Evolutionary conservation across 2,113 vertebrate species (phyloP).

Genomic region (Cebus imitator): DNA sequence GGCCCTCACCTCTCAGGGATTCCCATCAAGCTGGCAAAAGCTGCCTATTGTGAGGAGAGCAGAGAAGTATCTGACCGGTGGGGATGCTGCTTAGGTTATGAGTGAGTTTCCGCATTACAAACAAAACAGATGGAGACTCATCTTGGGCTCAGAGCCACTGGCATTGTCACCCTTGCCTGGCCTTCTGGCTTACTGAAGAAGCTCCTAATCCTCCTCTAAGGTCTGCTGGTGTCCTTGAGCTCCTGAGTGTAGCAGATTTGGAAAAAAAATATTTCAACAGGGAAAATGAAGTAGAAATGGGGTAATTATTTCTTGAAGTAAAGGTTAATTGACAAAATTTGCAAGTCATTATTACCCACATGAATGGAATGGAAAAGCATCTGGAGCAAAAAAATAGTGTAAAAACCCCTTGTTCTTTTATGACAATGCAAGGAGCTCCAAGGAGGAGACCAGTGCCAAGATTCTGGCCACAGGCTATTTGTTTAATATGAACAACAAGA

Average conservation of each 20-base stretch:
- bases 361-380: neutral
- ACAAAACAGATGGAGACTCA: neutral
- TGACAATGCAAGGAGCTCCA: neutral
- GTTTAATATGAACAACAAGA: neutral
- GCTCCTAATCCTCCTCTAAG: neutral
- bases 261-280: neutral
- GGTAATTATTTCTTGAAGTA: neutral
- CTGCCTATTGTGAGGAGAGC: neutral
- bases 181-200: neutral
- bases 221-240: neutral
- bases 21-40: neutral
- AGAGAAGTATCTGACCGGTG: neutral
- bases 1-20: neutral
- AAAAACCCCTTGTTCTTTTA: neutral
- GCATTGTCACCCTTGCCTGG: neutral
- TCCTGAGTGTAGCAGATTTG: neutral
- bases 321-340: neutral
- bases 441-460: accelerated
- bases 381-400: neutral
- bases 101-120: neutral
- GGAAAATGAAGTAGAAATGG: neutral
- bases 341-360: neutral
- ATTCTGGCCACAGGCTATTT: neutral
- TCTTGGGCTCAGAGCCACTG: neutral
- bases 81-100: neutral